Percentiles rank a stretch among this genome's conserved stretches.
Evolutionary conservation across 2,797 vertebrate genomes (phyloP).

Genomic region (Mallotus villosus): DNA sequence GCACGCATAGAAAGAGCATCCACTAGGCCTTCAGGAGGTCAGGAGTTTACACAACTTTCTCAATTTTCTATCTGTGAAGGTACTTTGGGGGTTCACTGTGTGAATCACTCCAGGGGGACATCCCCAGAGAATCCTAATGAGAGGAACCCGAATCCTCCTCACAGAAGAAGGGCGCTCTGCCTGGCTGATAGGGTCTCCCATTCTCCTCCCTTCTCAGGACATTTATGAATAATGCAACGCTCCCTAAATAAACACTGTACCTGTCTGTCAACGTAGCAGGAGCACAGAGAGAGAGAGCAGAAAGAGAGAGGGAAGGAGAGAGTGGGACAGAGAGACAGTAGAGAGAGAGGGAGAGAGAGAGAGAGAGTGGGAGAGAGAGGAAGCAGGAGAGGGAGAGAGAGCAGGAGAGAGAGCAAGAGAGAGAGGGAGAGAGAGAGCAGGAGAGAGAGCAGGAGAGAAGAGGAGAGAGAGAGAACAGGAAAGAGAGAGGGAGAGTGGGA

Average conservation of each 20-base stretch:
- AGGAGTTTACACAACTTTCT: neutral
- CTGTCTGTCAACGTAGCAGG: constrained; percentile 22
- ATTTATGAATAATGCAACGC: constrained; percentile 65
- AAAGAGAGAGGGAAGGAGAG: neutral
- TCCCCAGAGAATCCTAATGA: neutral
- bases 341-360: neutral
- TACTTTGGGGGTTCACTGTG: too few relatives aligned
- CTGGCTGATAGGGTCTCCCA: constrained; percentile 37
- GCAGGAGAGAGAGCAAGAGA: neutral
- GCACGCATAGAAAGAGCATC: too few relatives aligned
- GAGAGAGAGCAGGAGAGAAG: neutral
- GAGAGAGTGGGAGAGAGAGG: constrained; percentile 30
- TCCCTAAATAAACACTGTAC: constrained; percentile 54
- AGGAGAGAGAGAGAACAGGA: neutral
- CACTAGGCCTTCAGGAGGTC: too few relatives aligned
- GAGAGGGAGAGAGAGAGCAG: constrained; percentile 1
- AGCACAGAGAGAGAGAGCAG: constrained; percentile 20
- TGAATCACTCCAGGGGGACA: neutral
- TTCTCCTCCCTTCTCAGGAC: constrained; percentile 42
- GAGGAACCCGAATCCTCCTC: neutral
- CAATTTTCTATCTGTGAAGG: neutral
- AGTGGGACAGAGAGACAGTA: constrained; percentile 1
- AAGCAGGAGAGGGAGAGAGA: constrained; percentile 14
- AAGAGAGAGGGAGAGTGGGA: constrained; percentile 27
- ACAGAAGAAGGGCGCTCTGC: neutral